phyloP scores from a whole-genome alignment of 2,797 vertebrate genomes.

The Pogonophryne albipinna region DNA sequence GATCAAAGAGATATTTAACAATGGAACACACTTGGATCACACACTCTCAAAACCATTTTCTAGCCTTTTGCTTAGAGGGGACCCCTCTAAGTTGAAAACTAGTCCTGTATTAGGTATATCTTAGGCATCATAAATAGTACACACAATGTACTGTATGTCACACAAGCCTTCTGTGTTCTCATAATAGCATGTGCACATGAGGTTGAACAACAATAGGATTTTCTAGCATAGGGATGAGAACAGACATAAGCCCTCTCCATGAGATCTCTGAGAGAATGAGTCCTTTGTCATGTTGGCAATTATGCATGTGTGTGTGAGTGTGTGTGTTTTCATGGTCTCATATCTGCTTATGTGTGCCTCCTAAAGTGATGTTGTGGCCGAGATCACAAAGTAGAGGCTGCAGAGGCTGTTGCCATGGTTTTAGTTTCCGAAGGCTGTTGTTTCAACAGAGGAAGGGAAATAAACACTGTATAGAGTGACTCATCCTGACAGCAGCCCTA shows the following conservation, averaged over 20 bases:
- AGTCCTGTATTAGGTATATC: too few relatives aligned
- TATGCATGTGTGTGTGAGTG: slow-evolving; percentile 1
- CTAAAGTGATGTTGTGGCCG: slow-evolving; percentile 52
- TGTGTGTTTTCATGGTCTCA: slow-evolving; percentile 17
- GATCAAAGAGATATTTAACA: not conserved
- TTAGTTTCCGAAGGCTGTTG: slow-evolving; percentile 67
- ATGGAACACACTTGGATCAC: not conserved
- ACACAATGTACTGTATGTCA: slow-evolving; percentile 7
- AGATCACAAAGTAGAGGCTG: slow-evolving; percentile 67
- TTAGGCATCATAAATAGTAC: slow-evolving; percentile 9
- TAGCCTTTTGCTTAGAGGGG: not conserved
- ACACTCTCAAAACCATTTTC: too few relatives aligned
- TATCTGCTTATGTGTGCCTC: slow-evolving; percentile 33
- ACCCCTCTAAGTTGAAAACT: not conserved
- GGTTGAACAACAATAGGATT: slow-evolving; percentile 17
- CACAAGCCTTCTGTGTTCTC: not conserved
- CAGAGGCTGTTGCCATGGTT: slow-evolving; percentile 77
- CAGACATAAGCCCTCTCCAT: not conserved
- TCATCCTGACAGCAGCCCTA: slow-evolving; percentile 62
- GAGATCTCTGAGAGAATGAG: slow-evolving; percentile 14
- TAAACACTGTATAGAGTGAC: slow-evolving; percentile 68
- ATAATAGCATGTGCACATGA: slow-evolving; percentile 4
- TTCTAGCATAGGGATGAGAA: slow-evolving; percentile 18
- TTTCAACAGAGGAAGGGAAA: slow-evolving; percentile 64
- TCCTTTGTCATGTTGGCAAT: slow-evolving; percentile 25